Evolutionary conservation across 2,888 invertebrate species (phyloP), one percentile per base, ranked within the genome.

Genomic region (Sympetrum striolatum): DNA sequence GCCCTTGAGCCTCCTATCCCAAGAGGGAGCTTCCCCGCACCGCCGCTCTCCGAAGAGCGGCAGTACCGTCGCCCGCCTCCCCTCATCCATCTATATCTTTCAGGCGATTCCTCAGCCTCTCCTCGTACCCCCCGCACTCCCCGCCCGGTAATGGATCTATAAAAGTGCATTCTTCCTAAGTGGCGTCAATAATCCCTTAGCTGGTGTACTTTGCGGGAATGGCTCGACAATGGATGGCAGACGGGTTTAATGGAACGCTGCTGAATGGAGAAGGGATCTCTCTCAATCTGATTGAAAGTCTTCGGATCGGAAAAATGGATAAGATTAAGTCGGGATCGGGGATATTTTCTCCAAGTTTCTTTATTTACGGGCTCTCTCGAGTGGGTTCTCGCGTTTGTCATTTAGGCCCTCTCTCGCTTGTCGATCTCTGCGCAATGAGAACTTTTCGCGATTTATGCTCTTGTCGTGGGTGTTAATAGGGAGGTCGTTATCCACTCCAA

Each of bases 81-180:
- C 31, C 31, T 31, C 31, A 73, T 31, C 73, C 73, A 73, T 73
- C 73, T 31, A 73, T 73, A 73, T 73, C 73, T 73, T 31, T 73
- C 25, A n/a, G n/a, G 25, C 73, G 73, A 73, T 73, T 31, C 73
- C 73, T 73, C 31, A 73, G 25, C 73, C 73, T 73, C 60, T n/a
- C 73, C 44, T 44, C 73, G 53, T 79, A 79, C 53, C 86, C 79
- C 90, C 82, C 90, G n/a, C 25, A 58, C 25, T 82, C 60, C 82
- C 90, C 86, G 60, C 80, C 44, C 48, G 79, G 86, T 90, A 86
- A 90, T 90, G 82, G 90, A 90, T 90, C 73, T 73, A 73, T 73
- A 73, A 73, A 73, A 73, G 73, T 73, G 73, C 73, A 73, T 73
- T 73, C 73, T 73, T 73, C 73, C 73, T 73, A 73, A 73, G 73